Base-by-base conservation (phyloP, 2,888 invertebrate genomes). In the Drosophila ochracea region DNA sequence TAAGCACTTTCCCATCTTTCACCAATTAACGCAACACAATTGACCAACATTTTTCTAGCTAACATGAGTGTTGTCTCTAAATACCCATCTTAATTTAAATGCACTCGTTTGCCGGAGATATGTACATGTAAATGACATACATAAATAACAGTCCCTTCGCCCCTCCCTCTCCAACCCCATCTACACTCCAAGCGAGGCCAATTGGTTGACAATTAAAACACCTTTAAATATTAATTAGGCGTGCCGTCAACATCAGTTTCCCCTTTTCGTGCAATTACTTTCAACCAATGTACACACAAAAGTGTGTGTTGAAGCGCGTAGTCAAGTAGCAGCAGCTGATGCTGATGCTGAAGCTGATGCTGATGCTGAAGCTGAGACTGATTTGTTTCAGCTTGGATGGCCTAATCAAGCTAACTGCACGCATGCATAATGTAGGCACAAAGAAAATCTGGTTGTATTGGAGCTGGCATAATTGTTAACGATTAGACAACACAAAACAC, bases 211-310 rank as follows among this genome's bases (percentile, higher is more conserved):
- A 79, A 82, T 80, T 65, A 73, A 81, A 88, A 74, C 90, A 85
- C 90, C 81, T 83, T 85, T 74, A 90, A 90, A 86, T 86, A 86
- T 86, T 86, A 86, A 86, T 86, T 86, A 85, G 78, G 76, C 85
- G 33, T 88, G 73, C 49, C 68, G 58, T 53, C 68, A 73, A 65
- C 55, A 49, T 41, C 75, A 57, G 39, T 37, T 50, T 30, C 66
- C 49, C 66, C 70, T 67, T 41, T 41, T 50, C 59, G 67, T 16
- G 81, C 82, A 78, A 89, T 82, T 82, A 76, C 58, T 53, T 67
- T 25, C 47, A 28, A 31, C 66, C 54, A 68, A 66, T 68, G 68
- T 70, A 75, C 50, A 61, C 58, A 54, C 58, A 68, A 47, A 81
- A 75, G 73, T 74, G 80, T 84, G 80, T 87, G 82, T 74, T 82